Conservation (phyloP, 35 echinoderm and acorn worm species). For the Heliocidaris erythrogramma region DNA sequence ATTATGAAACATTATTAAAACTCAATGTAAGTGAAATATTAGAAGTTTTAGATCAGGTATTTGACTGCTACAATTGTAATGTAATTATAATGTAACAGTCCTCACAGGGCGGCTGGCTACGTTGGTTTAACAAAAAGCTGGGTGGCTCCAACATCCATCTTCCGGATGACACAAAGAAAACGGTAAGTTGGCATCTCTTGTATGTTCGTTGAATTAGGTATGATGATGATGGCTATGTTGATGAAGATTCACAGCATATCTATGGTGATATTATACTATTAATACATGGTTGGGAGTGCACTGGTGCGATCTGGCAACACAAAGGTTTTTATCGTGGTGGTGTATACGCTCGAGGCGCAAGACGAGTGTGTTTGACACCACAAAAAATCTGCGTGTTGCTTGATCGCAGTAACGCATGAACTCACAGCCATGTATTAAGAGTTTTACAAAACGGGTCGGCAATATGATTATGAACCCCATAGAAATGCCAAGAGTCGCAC, state of each 20-base stretch:
- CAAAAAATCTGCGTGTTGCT: too few species aligned
- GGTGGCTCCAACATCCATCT: constrained; percentile 43
- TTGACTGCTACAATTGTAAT: background rate
- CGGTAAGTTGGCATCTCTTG: background rate
- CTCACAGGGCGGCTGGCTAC: background rate
- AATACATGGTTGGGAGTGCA: too few species aligned
- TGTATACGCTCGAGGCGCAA: too few species aligned
- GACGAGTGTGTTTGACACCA: too few species aligned
- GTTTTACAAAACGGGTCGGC: too few species aligned
- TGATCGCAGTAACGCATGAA: too few species aligned
- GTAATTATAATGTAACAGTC: background rate
- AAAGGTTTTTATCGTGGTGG: too few species aligned
- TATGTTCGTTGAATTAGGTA: background rate
- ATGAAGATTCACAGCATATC: background rate
- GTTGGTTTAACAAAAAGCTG: constrained; percentile 38
- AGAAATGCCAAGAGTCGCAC: too few species aligned
- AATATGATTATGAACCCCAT: too few species aligned
- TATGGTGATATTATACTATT: too few species aligned
- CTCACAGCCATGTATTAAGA: too few species aligned
- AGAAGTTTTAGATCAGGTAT: background rate
- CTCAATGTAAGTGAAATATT: background rate
- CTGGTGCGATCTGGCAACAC: too few species aligned
- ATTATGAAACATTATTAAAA: background rate
- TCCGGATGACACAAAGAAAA: constrained; percentile 41
- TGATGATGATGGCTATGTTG: background rate